Evolutionary conservation across 2,888 invertebrate genomes (phyloP).

Genomic region (Trachelus stipa): DNA sequence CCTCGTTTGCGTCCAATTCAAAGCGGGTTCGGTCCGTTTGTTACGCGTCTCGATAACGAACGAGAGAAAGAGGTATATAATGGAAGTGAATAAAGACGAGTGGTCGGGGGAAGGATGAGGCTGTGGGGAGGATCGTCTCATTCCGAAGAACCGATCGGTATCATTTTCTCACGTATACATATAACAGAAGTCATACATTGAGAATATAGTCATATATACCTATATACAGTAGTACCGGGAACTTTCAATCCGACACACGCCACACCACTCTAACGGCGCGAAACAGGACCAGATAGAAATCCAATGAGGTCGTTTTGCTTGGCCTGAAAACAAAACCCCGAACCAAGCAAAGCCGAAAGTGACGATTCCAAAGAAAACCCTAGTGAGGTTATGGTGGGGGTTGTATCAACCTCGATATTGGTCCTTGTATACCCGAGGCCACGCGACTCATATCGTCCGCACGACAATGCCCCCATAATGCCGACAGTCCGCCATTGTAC

Average conservation of each 20-base stretch:
- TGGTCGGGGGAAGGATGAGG: no score
- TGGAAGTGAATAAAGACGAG: no score
- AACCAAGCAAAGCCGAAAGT: not conserved
- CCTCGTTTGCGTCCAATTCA: slow-evolving; percentile 38
- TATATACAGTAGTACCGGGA: no score
- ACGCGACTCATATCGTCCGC: slow-evolving; percentile 54
- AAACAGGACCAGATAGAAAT: no score
- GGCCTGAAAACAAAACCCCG: slow-evolving; percentile 11
- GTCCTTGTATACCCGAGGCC: slow-evolving; percentile 60
- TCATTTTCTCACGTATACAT: no score
- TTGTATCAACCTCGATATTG: slow-evolving; percentile 51
- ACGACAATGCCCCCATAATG: slow-evolving; percentile 58
- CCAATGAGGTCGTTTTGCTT: slow-evolving; percentile 2
- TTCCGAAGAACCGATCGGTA: no score
- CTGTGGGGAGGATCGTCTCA: no score
- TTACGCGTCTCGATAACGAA: slow-evolving; percentile 1
- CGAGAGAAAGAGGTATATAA: no score
- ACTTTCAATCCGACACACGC: no score
- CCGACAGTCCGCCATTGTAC: slow-evolving; percentile 58
- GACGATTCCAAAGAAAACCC: not conserved
- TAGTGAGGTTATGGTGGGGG: slow-evolving; percentile 16
- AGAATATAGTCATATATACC: no score
- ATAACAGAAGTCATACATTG: no score
- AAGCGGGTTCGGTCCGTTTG: slow-evolving; percentile 5
- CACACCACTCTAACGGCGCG: no score